These are phyloP conservation scores for Babyrousa celebensis DNA, from an alignment of 2,797 vertebrate genomes.

Conservation along the genomic window DNA sequence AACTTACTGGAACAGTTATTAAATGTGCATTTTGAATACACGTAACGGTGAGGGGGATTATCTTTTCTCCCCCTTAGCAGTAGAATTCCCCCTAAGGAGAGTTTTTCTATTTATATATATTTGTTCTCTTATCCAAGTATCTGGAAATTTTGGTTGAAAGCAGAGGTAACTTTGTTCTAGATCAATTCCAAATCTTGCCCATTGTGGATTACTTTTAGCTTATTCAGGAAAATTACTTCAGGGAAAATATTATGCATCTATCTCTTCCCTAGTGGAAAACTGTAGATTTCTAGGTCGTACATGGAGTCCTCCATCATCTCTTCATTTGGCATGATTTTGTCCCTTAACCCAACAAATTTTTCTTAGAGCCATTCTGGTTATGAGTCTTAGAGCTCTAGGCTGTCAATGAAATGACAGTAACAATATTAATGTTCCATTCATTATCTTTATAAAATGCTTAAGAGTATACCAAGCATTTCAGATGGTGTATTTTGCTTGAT, in stretches of 20 bases:
- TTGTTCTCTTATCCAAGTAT: neutral
- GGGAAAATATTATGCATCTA: neutral
- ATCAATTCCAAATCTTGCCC: neutral
- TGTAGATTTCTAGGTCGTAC: neutral
- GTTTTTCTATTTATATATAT: neutral
- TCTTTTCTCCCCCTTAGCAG: neutral
- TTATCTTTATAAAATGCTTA: neutral
- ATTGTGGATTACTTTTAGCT: neutral
- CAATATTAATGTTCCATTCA: neutral
- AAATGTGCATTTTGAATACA: neutral
- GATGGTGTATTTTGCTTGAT: neutral
- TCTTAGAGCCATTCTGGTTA: neutral
- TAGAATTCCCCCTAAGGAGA: neutral
- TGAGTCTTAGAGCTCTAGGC: neutral
- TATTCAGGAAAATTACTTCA: neutral
- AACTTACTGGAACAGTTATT: neutral
- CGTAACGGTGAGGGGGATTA: neutral
- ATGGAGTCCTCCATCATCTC: neutral
- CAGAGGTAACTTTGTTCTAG: neutral
- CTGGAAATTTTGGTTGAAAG: neutral
- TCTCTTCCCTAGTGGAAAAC: neutral
- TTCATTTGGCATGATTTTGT: neutral
- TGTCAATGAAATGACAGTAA: neutral
- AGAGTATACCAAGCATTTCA: neutral
- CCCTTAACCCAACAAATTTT: neutral